Conservation (phyloP, 2,797 vertebrate species). For the Vireo griseus region DNA sequence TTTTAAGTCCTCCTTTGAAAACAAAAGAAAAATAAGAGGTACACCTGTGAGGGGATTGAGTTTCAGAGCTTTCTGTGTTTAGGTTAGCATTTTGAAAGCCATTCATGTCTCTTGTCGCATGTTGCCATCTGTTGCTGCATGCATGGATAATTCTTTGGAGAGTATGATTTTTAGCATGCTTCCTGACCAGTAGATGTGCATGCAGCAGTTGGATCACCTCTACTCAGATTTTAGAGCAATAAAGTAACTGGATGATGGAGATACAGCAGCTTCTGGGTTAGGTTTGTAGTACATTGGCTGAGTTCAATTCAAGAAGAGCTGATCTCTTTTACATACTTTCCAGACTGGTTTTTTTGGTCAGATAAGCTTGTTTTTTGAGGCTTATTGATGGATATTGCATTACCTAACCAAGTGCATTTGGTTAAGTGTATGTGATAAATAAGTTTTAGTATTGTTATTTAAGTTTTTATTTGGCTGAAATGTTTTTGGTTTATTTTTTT, state of each 20-base stretch:
- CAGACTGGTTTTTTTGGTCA: not conserved
- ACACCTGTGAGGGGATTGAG: not conserved
- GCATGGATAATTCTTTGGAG: not conserved
- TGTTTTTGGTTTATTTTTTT: not conserved
- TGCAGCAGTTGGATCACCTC: not conserved
- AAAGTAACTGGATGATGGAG: not conserved
- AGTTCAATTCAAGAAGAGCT: not conserved
- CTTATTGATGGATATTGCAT: not conserved
- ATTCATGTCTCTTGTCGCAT: not conserved
- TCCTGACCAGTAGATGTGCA: not conserved
- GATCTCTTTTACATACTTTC: not conserved
- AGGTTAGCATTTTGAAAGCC: not conserved
- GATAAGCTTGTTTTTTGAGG: not conserved
- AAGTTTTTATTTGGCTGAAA: not conserved
- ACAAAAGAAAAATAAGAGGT: not conserved
- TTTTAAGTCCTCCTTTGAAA: not conserved
- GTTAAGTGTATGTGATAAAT: not conserved
- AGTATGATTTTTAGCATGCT: not conserved
- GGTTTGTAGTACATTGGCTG: not conserved
- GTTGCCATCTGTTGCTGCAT: not conserved
- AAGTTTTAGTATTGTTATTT: not conserved
- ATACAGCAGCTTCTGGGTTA: not conserved
- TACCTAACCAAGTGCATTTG: not conserved
- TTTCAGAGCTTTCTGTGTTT: not conserved
- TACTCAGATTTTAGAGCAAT: not conserved